Percentiles rank a stretch among this genome's conserved stretches.
These are phyloP conservation scores for Bombus terrestris DNA, from an alignment of 1,140 invertebrate species.

Conservation along the genomic window DNA sequence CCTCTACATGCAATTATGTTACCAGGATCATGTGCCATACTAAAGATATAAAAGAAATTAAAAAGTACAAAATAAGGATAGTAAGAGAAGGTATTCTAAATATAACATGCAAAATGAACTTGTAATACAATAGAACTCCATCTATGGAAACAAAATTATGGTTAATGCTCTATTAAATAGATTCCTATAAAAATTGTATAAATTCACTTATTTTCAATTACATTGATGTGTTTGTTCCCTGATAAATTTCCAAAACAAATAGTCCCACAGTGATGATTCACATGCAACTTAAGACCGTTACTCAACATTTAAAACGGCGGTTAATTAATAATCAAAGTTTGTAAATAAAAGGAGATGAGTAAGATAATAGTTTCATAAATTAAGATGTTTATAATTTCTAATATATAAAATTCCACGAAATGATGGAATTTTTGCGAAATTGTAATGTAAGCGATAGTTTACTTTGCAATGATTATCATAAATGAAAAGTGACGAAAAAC, in stretches of 20 bases:
- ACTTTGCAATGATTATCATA: neutral
- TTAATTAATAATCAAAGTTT: neutral
- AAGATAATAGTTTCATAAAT: neutral
- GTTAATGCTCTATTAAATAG: no score
- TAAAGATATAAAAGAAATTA: neutral
- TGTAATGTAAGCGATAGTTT: neutral
- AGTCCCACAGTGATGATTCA: no score
- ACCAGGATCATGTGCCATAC: no score
- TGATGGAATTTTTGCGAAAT: neutral
- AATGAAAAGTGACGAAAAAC: neutral
- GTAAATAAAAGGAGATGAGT: neutral
- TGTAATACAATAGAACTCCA: neutral
- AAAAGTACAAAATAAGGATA: neutral
- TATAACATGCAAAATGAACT: neutral
- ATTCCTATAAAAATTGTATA: no score
- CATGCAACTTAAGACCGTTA: neutral
- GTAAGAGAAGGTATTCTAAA: neutral
- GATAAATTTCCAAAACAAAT: neutral
- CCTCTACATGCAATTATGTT: conserved; percentile 1
- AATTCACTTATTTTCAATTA: neutral
- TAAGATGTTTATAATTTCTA: neutral
- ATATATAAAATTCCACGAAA: neutral
- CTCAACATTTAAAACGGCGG: neutral
- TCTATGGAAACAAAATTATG: neutral
- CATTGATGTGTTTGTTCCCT: neutral